Evolutionary conservation across 2,797 vertebrate species (phyloP).

Genomic region (Ctenopoma multispine): DNA sequence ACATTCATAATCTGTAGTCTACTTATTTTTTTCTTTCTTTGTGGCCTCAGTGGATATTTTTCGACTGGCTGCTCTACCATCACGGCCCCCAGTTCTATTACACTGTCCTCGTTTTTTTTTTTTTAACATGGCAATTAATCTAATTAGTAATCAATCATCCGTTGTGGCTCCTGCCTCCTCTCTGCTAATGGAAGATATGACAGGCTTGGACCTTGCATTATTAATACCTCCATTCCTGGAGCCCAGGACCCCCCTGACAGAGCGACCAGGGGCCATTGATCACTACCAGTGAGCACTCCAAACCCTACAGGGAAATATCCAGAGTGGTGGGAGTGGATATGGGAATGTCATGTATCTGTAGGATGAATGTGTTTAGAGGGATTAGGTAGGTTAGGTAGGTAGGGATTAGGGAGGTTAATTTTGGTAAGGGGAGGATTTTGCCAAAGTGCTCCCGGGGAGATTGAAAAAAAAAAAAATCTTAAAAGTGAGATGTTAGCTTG

Average conservation of each 20-base stretch:
- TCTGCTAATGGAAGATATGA: constrained; percentile 84
- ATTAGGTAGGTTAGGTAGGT: too few species aligned
- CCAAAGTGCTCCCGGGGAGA: constrained; percentile 18
- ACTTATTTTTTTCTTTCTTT: not conserved
- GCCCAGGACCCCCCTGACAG: constrained; percentile 47
- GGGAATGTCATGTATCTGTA: constrained; percentile 24
- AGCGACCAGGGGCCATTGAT: constrained; percentile 81
- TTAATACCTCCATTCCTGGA: constrained; percentile 85
- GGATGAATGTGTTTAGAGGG: constrained; percentile 33
- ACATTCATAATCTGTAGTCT: constrained; percentile 24
- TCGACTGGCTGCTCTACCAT: constrained; percentile 1
- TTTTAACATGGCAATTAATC: constrained; percentile 82
- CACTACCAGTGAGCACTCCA: constrained; percentile 67
- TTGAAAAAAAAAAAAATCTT: not conserved
- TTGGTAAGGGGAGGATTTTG: constrained; percentile 8
- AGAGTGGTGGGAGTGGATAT: constrained; percentile 18
- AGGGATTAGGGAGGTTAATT: constrained; percentile 17
- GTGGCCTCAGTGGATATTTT: constrained; percentile 25
- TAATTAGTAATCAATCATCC: constrained; percentile 87
- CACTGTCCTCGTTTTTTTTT: constrained; percentile 57
- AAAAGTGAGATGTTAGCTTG: constrained; percentile 27
- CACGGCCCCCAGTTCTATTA: constrained; percentile 62
- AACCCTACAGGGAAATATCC: constrained; percentile 65
- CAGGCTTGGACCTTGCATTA: constrained; percentile 83
- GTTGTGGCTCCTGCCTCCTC: constrained; percentile 67